Evolutionary conservation across 2,113 vertebrate genomes (phyloP).

Genomic region (Junco hyemalis): DNA sequence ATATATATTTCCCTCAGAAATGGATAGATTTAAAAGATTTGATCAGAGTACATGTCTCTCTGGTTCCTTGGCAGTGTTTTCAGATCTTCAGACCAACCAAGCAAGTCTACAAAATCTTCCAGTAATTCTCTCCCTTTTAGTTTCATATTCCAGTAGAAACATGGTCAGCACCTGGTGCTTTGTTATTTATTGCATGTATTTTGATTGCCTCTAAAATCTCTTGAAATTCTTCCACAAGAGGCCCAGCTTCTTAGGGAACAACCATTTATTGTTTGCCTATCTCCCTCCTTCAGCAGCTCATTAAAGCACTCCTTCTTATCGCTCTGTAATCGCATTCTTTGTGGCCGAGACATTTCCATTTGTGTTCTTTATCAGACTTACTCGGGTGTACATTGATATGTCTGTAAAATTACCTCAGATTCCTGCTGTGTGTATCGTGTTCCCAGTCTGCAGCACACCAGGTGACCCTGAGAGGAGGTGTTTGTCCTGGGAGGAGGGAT

Average conservation of each 20-base stretch:
- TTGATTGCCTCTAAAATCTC: constrained; percentile 13
- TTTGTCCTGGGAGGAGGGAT: not conserved
- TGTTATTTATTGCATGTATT: not conserved
- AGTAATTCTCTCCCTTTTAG: not conserved
- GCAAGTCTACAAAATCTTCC: not conserved
- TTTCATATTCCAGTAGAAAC: not conserved
- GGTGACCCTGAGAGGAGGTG: not conserved
- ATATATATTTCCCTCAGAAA: not conserved
- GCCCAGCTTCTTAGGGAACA: constrained; percentile 10
- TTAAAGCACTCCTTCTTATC: not conserved
- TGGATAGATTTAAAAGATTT: not conserved
- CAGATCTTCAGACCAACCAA: not conserved
- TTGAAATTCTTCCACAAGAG: constrained; percentile 4
- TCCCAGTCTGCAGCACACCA: not conserved
- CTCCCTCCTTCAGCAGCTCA: constrained; percentile 1
- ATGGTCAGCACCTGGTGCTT: constrained; percentile 7
- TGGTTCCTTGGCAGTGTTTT: not conserved
- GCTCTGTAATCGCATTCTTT: not conserved
- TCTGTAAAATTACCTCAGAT: not conserved
- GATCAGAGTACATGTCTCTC: not conserved
- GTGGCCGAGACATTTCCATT: not conserved
- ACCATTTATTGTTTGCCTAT: not conserved
- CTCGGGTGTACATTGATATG: not conserved
- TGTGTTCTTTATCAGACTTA: not conserved
- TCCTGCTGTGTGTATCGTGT: not conserved